A percentile compares a stretch with the other conserved stretches of the same genome.
These are phyloP conservation scores for Cephus spinipes DNA, from an alignment of 2,888 invertebrate species.

Conservation along the genomic window DNA sequence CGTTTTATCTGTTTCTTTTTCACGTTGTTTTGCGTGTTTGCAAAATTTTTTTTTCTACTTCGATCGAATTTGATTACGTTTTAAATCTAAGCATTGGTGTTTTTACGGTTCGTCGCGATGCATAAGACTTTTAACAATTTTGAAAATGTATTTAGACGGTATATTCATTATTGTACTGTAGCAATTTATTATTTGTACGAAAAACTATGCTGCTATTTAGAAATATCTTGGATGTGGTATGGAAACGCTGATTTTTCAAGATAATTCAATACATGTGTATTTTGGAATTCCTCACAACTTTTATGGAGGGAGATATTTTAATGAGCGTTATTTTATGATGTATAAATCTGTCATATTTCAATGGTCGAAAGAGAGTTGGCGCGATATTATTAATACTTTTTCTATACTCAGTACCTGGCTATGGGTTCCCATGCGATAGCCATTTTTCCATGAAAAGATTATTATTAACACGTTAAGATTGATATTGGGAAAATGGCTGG, in stretches of 20 bases:
- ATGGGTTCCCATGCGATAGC: conserved; percentile 40
- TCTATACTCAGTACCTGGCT: conserved; percentile 44
- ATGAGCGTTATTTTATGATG: neutral
- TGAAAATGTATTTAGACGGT: neutral
- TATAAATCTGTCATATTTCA: conserved; percentile 8
- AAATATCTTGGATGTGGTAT: neutral
- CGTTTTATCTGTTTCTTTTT: neutral
- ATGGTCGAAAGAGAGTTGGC: conserved; percentile 20
- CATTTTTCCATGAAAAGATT: conserved; percentile 21
- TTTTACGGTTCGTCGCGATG: no score
- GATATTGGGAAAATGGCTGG: conserved; percentile 35
- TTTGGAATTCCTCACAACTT: neutral
- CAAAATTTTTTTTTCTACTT: neutral
- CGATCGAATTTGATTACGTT: neutral
- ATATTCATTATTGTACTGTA: neutral
- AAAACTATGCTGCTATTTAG: neutral
- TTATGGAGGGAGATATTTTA: neutral
- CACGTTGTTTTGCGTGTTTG: neutral
- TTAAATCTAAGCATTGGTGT: neutral
- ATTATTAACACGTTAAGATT: conserved; percentile 10
- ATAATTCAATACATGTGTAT: conserved; percentile 17
- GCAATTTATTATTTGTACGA: neutral
- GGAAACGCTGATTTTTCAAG: conserved; percentile 11
- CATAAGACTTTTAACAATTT: neutral
- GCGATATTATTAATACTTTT: conserved; percentile 27